Evolutionary conservation across 2,888 invertebrate species (phyloP).

Genomic region (Coronaproctus castanopsis): DNA sequence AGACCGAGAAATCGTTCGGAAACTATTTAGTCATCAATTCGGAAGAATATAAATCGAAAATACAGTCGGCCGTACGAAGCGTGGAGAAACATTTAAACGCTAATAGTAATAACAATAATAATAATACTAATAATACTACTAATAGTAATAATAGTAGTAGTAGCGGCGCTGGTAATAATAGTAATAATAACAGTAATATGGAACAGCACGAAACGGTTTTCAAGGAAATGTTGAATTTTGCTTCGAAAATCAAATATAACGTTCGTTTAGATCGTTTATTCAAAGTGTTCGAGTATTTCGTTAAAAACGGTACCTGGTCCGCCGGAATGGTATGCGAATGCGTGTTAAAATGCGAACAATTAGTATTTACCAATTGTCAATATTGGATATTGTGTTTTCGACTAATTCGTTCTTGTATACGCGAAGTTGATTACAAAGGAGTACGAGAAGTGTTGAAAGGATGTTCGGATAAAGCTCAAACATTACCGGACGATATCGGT

Average conservation of each 20-base stretch:
- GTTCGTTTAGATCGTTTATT: constrained; percentile 8
- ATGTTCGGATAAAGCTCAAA: constrained; percentile 71
- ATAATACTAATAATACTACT: neutral
- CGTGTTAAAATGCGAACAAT: constrained; percentile 59
- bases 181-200: neutral
- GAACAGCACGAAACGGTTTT: constrained; percentile 9
- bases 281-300: constrained; percentile 8
- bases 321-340: constrained; percentile 65
- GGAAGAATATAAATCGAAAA: constrained; percentile 2
- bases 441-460: constrained; percentile 82
- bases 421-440: constrained; percentile 87
- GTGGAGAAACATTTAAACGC: constrained; percentile 5
- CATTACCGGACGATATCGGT: constrained; percentile 56
- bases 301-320: constrained; percentile 6
- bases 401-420: constrained; percentile 63
- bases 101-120: neutral
- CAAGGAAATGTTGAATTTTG: constrained; percentile 9
- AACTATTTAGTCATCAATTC: constrained; percentile 8
- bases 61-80: constrained; percentile 28
- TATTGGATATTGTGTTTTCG: constrained; percentile 81
- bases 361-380: constrained; percentile 57
- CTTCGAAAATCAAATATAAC: constrained; percentile 5
- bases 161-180: neutral
- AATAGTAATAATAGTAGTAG: neutral
- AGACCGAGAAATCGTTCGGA: constrained; percentile 11